A percentile compares a stretch with the other conserved stretches of the same genome.
Conservation (phyloP, 2,888 invertebrate species). For the Nymphalis polychloros region DNA sequence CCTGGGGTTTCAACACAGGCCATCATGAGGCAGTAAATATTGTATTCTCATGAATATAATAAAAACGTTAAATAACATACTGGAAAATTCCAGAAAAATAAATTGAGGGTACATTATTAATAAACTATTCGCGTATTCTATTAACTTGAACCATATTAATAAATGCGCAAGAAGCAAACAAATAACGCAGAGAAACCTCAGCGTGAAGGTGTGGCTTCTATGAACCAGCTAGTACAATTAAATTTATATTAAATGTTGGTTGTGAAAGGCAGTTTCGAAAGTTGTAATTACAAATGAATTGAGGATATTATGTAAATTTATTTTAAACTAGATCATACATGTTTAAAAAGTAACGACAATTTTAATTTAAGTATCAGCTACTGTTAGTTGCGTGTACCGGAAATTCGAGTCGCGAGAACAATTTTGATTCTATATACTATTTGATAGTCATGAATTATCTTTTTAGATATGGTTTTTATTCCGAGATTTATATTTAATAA, state of each 20-base stretch:
- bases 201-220: slow-evolving; percentile 54
- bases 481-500: too few relatives aligned
- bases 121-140: slow-evolving; percentile 11
- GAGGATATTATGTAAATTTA: slow-evolving; percentile 26
- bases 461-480: too few relatives aligned
- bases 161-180: slow-evolving; percentile 44
- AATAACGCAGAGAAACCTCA: slow-evolving; percentile 53
- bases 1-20: too few relatives aligned
- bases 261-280: slow-evolving; percentile 42
- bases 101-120: not conserved
- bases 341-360: slow-evolving; percentile 1
- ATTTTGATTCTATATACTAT: too few relatives aligned
- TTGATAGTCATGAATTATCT: too few relatives aligned
- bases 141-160: slow-evolving; percentile 37
- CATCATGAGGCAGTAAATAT: too few relatives aligned
- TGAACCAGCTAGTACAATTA: slow-evolving; percentile 35
- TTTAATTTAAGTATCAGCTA: not conserved
- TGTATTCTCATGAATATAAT: too few relatives aligned
- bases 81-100: too few relatives aligned
- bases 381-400: not conserved
- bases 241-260: slow-evolving; percentile 35
- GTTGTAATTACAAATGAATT: slow-evolving; percentile 34
- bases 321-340: slow-evolving; percentile 24
- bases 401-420: not conserved
- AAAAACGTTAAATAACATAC: not conserved